phyloP scores from a whole-genome alignment of 2,888 invertebrate species.

The Hirtodrosophila trivittata region DNA sequence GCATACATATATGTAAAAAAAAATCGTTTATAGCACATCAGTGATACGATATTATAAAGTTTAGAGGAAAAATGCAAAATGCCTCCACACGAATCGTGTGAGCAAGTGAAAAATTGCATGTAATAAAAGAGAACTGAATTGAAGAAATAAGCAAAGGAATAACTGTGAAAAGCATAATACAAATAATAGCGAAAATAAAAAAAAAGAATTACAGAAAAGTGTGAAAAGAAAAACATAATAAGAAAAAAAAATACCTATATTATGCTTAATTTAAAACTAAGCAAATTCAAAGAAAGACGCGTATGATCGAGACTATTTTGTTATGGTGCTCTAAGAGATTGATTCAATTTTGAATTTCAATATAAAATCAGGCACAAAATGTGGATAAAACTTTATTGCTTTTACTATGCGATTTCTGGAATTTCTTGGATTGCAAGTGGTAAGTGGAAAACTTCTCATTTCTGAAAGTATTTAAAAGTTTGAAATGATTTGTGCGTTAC shows the following conservation, averaged over 20 bases:
- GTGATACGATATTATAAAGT: conserved; percentile 57
- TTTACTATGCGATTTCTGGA: conserved; percentile 42
- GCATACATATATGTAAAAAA: conserved; percentile 24
- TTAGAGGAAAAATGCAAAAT: conserved; percentile 10
- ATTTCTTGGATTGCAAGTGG: conserved; percentile 47
- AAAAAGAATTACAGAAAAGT: conserved; percentile 12
- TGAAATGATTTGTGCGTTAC: conserved; percentile 27
- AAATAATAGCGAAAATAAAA: conserved; percentile 3
- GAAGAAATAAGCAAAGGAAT: conserved; percentile 9
- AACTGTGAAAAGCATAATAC: conserved; percentile 4
- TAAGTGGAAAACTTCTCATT: conserved; percentile 36
- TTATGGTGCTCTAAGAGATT: conserved; percentile 42
- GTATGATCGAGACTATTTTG: conserved; percentile 14
- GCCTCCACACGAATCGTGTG: conserved; percentile 20
- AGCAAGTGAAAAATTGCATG: conserved; percentile 45
- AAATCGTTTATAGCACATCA: conserved; percentile 72
- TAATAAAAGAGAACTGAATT: conserved; percentile 19
- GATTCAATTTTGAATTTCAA: conserved; percentile 8
- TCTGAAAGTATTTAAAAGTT: conserved; percentile 5
- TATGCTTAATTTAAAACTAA: conserved; percentile 35
- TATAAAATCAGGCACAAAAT: conserved; percentile 42
- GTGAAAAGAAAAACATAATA: conserved; percentile 1
- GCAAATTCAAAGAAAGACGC: conserved; percentile 30
- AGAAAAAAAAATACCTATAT: conserved; percentile 17
- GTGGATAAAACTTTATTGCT: conserved; percentile 56